Percentiles rank a stretch among this genome's conserved stretches.
Conservation (phyloP, 53 echinoderm and acorn worm genomes). For the Holothuria leucospilota region DNA sequence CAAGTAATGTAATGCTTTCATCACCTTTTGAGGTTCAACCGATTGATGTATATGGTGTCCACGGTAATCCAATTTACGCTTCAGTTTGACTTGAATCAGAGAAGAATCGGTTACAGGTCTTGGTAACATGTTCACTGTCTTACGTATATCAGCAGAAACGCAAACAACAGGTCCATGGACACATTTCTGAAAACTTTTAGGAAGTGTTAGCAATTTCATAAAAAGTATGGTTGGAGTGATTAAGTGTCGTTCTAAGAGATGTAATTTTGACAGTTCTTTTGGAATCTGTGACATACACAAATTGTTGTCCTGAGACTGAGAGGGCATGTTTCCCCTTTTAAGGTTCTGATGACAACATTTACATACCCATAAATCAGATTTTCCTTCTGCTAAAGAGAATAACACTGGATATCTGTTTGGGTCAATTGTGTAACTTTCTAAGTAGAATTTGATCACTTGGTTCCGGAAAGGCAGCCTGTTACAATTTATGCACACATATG, state of each 20-base stretch:
- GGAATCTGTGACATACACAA: conserved; percentile 31
- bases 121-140: conserved; percentile 52
- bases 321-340: conserved; percentile 1
- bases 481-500: conserved; percentile 18
- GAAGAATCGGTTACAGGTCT: conserved; percentile 57
- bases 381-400: background rate
- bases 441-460: conserved; percentile 1
- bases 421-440: background rate
- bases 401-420: background rate
- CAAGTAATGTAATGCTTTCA: conserved; percentile 60
- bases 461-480: background rate
- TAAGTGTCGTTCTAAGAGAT: conserved; percentile 50
- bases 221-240: conserved; percentile 55
- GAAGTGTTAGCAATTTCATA: conserved; percentile 60
- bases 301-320: conserved; percentile 41
- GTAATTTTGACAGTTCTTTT: conserved; percentile 14
- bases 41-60: conserved; percentile 69
- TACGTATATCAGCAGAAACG: conserved; percentile 48
- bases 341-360: background rate
- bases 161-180: conserved; percentile 67
- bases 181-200: conserved; percentile 57
- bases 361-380: background rate
- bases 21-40: conserved; percentile 62
- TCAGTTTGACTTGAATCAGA: conserved; percentile 66
- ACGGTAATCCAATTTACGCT: conserved; percentile 71